Percentiles rank a stretch among this genome's conserved stretches.
Conservation (phyloP, 2,113 vertebrate genomes). For the Rhadina sibilatrix region DNA sequence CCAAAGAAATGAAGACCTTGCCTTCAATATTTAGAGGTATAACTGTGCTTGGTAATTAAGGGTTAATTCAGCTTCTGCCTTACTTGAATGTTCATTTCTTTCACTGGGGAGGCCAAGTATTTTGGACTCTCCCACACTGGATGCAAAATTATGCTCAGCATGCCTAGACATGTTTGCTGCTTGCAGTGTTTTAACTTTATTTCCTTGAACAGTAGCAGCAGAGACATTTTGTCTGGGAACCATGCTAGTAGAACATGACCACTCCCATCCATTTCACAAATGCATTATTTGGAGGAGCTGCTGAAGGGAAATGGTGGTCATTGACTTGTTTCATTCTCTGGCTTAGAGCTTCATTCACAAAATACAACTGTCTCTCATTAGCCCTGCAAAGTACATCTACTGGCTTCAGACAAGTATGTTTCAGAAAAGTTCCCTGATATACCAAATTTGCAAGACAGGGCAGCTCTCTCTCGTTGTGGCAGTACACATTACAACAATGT, state of each 20-base stretch:
- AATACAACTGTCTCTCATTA: background rate
- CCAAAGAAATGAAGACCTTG: background rate
- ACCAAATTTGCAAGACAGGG: background rate
- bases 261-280: background rate
- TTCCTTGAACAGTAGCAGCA: conserved; percentile 41
- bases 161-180: conserved; percentile 42
- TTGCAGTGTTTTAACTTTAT: background rate
- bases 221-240: conserved; percentile 26
- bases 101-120: conserved; percentile 29
- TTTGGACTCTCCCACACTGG: conserved; percentile 38
- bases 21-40: background rate
- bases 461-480: background rate
- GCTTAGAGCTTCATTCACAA: background rate
- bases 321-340: background rate
- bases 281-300: background rate
- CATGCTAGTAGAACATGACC: background rate
- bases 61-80: conserved; percentile 37
- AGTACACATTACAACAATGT: background rate
- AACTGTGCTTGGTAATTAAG: background rate
- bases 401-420: background rate
- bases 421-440: background rate
- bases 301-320: background rate
- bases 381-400: background rate
- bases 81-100: background rate
- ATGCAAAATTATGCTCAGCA: conserved; percentile 14